These are phyloP conservation scores for Phalloptychus januarius DNA, from an alignment of 2,797 vertebrate genomes.

Conservation along the genomic window DNA sequence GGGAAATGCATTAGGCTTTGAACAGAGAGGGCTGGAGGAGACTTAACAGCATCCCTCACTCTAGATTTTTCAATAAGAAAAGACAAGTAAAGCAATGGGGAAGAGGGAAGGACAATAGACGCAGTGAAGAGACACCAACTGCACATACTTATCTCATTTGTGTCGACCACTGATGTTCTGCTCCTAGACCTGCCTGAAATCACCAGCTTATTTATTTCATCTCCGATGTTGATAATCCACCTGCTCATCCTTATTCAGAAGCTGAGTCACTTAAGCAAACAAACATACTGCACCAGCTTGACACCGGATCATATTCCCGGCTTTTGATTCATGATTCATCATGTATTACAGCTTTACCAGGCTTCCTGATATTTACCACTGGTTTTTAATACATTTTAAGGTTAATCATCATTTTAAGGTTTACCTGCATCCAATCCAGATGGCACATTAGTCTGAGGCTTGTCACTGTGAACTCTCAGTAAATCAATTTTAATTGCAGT, in stretches of 20 bases:
- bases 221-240: conserved; percentile 8
- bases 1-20: conserved; percentile 79
- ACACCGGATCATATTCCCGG: conserved; percentile 38
- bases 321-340: conserved; percentile 69
- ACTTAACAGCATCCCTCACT: conserved; percentile 52
- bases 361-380: conserved; percentile 14
- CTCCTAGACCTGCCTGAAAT: conserved; percentile 20
- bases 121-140: conserved; percentile 11
- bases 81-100: conserved; percentile 14
- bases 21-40: conserved; percentile 47
- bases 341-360: conserved; percentile 23
- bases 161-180: neutral
- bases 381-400: neutral
- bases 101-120: conserved; percentile 2
- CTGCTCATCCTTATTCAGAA: conserved; percentile 40
- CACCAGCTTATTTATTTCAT: conserved; percentile 18
- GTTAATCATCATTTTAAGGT: conserved; percentile 24
- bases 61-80: conserved; percentile 64
- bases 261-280: conserved; percentile 39
- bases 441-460: conserved; percentile 26
- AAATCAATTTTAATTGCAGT: neutral
- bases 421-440: conserved; percentile 17
- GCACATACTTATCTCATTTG: conserved; percentile 14
- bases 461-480: conserved; percentile 18
- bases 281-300: conserved; percentile 17